Base-by-base conservation (phyloP, 2,888 invertebrate species). In the Coronaproctus castanopsis region DNA sequence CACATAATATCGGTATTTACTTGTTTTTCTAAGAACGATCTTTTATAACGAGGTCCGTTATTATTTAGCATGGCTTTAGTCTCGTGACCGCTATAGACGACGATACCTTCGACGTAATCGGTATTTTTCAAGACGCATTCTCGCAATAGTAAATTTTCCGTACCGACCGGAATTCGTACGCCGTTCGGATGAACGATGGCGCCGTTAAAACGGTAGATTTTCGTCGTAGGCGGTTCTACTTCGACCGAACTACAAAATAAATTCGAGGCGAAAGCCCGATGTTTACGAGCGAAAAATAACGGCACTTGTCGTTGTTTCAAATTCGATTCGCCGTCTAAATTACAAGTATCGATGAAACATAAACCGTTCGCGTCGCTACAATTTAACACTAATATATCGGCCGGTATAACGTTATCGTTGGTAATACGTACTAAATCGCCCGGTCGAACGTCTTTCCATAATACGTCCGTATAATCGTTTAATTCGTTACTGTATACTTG, bases 61-160 rank as follows among this genome's bases (percentile, higher is more conserved):
- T 52, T 54, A 24, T 61, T 61, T 21, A 60, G 21, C 61, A 60
- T 61, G n/a, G 58, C 51, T 58, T 61, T 63, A 14, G 63, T 63
- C 50, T 63, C 63, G 14, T 61, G 61, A 22, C 63, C 87, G 65
- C 91, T 92, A 77, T 97, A 97, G 58, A 97, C 87, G 55, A 96
- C 92, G 69, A 97, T 85, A 60, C 96, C 97, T 72, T 96, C 96
- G 51, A 96, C 81, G 71, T 80, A 96, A 72, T 95, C 93, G 10
- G 97, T 96, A 73, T 97, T 97, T 75, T 95, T 91, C 67, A 97
- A 78, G 65, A 87, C 80, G 72, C 95, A 96, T 71, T 95, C 96
- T 68, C 96, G 78, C 63, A 97, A 79, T 66, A 97, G 75, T 65
- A 97, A 79, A 76, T 95, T 91, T 68, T 92, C 90, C 58, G 90